These are phyloP conservation scores for Drosophila kuntzei DNA, from an alignment of 2,888 invertebrate species.

Conservation along the genomic window DNA sequence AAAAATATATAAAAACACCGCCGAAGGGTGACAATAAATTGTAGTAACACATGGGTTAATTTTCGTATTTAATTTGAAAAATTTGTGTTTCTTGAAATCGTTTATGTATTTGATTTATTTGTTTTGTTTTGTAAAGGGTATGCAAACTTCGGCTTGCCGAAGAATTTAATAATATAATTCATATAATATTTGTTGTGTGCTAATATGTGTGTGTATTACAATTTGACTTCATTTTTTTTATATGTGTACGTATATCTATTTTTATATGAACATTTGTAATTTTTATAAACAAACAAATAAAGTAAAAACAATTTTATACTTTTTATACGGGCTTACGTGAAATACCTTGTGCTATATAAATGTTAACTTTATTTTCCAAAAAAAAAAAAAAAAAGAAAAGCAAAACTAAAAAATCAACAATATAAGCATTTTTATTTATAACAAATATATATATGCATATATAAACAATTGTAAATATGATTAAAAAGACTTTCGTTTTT, in stretches of 20 bases:
- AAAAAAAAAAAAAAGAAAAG: slow-evolving; percentile 23
- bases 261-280: slow-evolving; percentile 78
- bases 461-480: slow-evolving; percentile 28
- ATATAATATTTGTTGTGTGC: slow-evolving; percentile 30
- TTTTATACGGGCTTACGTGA: slow-evolving; percentile 76
- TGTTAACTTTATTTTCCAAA: slow-evolving; percentile 67
- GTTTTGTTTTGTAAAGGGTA: slow-evolving; percentile 30
- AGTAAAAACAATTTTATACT: slow-evolving; percentile 73
- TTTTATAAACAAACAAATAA: slow-evolving; percentile 63
- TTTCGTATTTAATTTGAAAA: slow-evolving; percentile 2
- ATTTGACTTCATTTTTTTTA: slow-evolving; percentile 68
- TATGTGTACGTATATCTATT: slow-evolving; percentile 73
- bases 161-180: slow-evolving; percentile 13
- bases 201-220: slow-evolving; percentile 56
- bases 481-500: slow-evolving; percentile 12
- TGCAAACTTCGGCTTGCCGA: slow-evolving; percentile 37
- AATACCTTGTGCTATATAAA: slow-evolving; percentile 72
- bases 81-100: background rate
- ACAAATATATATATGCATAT: slow-evolving; percentile 13
- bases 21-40: slow-evolving; percentile 28
- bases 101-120: background rate
- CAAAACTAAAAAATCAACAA: slow-evolving; percentile 32
- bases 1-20: slow-evolving; percentile 18
- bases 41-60: slow-evolving; percentile 9
- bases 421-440: slow-evolving; percentile 61